Conservation (phyloP, 2,113 vertebrate genomes). For the Rhinopomastus cyanomelas region DNA sequence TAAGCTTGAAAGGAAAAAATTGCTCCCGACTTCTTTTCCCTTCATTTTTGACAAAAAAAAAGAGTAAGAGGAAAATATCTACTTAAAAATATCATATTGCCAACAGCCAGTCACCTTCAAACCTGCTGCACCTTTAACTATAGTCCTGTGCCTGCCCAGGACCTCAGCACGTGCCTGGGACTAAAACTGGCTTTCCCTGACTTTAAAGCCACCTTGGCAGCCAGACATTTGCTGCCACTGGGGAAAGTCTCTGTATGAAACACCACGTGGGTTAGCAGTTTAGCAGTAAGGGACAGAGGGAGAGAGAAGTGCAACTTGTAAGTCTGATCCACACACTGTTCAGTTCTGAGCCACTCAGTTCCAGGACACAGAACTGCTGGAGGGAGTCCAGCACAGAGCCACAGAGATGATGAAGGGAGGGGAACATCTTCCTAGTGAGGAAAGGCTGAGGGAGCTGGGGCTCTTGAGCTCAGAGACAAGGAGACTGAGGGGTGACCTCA, state of each 20-base stretch:
- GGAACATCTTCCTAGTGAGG: no score
- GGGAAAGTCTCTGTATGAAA: not conserved
- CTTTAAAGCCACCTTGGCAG: not conserved
- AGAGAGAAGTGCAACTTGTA: not conserved
- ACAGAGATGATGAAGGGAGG: no score
- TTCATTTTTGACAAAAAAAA: not conserved
- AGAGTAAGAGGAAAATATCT: not conserved
- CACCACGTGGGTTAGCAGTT: not conserved
- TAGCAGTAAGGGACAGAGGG: not conserved
- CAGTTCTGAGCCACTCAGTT: no score
- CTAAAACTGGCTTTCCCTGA: not conserved
- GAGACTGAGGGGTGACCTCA: no score
- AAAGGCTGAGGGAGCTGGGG: no score
- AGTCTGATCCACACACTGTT: not conserved
- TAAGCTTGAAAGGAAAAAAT: constrained; percentile 27
- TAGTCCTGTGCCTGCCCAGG: not conserved
- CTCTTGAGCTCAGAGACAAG: no score
- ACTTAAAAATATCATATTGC: not conserved
- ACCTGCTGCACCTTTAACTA: not conserved
- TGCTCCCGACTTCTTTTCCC: not conserved
- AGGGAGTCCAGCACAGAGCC: no score
- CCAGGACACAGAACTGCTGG: no score
- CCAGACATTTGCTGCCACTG: not conserved
- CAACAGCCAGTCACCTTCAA: not conserved
- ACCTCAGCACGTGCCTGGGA: not conserved